A percentile compares a stretch with the other conserved stretches of the same genome.
Conservation (phyloP, 2,797 vertebrate genomes). For the Somateria mollissima region DNA sequence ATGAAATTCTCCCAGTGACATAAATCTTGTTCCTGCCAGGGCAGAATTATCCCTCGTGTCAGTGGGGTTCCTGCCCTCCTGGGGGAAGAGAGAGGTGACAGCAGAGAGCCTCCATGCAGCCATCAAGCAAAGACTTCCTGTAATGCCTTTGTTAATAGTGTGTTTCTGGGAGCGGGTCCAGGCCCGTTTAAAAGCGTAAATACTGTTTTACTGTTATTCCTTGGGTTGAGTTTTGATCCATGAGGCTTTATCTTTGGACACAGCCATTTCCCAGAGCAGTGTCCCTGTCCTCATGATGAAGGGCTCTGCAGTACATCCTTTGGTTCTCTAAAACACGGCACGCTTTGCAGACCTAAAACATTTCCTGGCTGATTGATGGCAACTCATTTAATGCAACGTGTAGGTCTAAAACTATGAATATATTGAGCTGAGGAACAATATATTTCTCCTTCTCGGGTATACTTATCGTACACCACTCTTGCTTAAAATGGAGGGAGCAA, state of each 20-base stretch:
- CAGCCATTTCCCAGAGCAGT: conserved; percentile 6
- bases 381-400: conserved; percentile 13
- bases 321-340: background rate
- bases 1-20: background rate
- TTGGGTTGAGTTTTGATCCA: conserved; percentile 14
- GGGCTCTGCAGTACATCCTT: conserved; percentile 20
- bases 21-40: background rate
- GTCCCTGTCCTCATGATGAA: conserved; percentile 5
- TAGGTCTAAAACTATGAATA: conserved; percentile 49
- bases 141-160: background rate
- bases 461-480: background rate
- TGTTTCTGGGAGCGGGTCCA: conserved; percentile 38
- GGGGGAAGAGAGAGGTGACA: background rate
- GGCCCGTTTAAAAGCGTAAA: background rate
- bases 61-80: background rate
- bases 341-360: background rate
- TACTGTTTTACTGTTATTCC: conserved; percentile 40
- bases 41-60: background rate
- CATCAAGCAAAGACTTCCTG: background rate
- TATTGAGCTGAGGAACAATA: background rate
- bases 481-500: conserved; percentile 17
- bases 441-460: background rate
- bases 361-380: conserved; percentile 40
- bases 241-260: conserved; percentile 51
- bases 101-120: background rate